Conservation (phyloP, 2,888 invertebrate genomes). For the Nephrotoma guestfalica region DNA sequence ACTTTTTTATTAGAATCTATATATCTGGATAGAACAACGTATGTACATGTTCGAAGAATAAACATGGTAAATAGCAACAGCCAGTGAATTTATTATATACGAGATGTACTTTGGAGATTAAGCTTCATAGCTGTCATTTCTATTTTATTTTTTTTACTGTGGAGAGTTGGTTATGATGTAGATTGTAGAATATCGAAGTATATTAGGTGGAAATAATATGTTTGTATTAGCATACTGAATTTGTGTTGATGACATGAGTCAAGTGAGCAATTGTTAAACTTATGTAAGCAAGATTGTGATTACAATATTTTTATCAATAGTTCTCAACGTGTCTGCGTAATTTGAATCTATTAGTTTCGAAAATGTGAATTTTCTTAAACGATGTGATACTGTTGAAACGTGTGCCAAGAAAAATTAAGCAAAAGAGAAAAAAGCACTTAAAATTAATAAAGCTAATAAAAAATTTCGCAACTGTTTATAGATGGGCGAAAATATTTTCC, state of each 20-base stretch:
- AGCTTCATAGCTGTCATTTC: background rate
- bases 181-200: background rate
- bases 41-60: background rate
- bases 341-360: background rate
- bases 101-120: background rate
- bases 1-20: background rate
- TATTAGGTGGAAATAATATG: no score
- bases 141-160: background rate
- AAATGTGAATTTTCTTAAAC: background rate
- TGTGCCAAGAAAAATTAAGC: background rate
- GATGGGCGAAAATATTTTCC: background rate
- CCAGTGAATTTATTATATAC: background rate
- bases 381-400: background rate
- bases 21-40: background rate
- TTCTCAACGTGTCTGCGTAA: background rate
- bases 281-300: no score
- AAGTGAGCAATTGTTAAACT: no score
- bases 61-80: background rate
- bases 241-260: no score
- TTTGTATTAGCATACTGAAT: no score
- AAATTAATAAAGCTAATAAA: background rate
- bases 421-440: background rate
- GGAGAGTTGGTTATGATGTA: background rate
- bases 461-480: background rate
- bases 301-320: no score